Percentiles rank a stretch among this genome's conserved stretches.
Conservation (phyloP, 2,888 invertebrate genomes). For the Ormyrus thymus region DNA sequence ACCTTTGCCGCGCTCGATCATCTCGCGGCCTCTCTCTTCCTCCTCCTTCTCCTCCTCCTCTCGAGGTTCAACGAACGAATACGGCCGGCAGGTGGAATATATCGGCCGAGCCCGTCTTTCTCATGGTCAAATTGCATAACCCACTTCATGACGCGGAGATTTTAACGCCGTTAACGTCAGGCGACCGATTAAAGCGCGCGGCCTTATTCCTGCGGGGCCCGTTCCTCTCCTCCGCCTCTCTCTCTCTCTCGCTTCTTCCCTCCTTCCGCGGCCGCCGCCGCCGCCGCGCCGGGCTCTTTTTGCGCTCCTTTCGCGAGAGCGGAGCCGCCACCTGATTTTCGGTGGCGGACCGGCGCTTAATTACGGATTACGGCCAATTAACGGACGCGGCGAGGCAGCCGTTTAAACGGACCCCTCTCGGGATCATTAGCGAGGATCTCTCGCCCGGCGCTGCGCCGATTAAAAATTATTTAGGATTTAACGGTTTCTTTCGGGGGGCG, state of each 20-base stretch:
- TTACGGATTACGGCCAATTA: slow-evolving; percentile 57
- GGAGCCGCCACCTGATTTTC: slow-evolving; percentile 41
- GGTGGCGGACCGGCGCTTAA: slow-evolving; percentile 51
- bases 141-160: slow-evolving; percentile 52
- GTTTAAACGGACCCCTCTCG: slow-evolving; percentile 3
- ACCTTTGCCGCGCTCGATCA: slow-evolving; percentile 18
- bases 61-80: slow-evolving; percentile 52
- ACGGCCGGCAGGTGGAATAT: slow-evolving; percentile 52
- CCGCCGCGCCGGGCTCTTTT: slow-evolving; percentile 7
- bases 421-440: slow-evolving; percentile 13
- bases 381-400: neutral
- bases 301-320: slow-evolving; percentile 43
- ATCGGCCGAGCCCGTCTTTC: slow-evolving; percentile 47
- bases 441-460: neutral
- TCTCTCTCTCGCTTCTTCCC: slow-evolving; percentile 4
- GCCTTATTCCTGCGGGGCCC: neutral
- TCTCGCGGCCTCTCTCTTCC: slow-evolving; percentile 8
- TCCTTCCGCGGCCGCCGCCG: neutral
- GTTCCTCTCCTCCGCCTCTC: slow-evolving; percentile 4
- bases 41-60: neutral
- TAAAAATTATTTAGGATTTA: slow-evolving; percentile 48
- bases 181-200: neutral
- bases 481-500: slow-evolving; percentile 16
- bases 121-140: slow-evolving; percentile 57
- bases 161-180: slow-evolving; percentile 53